A percentile compares a stretch with the other conserved stretches of the same genome.
Evolutionary conservation across 2,113 vertebrate species (phyloP).

Genomic region (Lipotes vexillifer): DNA sequence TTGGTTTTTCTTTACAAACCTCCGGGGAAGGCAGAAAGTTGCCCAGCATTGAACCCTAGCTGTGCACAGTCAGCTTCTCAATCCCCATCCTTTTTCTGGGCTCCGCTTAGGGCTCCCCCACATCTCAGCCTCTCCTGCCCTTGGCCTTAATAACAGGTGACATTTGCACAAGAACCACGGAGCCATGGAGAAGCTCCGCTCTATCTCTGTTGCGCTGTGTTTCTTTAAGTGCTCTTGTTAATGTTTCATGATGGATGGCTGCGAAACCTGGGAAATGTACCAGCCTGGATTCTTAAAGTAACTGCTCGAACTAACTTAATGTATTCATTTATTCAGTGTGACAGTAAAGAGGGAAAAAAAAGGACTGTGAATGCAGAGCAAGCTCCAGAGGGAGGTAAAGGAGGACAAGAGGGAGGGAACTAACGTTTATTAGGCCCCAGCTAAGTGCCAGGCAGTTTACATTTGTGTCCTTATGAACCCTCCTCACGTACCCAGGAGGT

Average conservation of each 20-base stretch:
- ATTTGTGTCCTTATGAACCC: not conserved
- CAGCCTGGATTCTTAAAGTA: conserved; percentile 54
- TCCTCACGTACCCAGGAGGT: not conserved
- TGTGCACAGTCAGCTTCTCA: not conserved
- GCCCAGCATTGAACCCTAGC: not conserved
- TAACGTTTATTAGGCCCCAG: not conserved
- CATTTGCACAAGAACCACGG: conserved; percentile 37
- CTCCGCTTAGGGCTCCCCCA: not conserved
- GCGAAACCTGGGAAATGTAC: conserved; percentile 52
- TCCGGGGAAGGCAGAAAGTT: not conserved
- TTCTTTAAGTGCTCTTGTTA: conserved; percentile 67
- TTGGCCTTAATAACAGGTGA: conserved; percentile 56
- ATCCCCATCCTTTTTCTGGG: not conserved
- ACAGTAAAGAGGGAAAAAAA: not conserved
- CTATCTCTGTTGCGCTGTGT: not conserved
- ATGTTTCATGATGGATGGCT: conserved; percentile 57
- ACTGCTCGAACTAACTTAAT: conserved; percentile 34
- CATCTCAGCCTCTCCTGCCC: not conserved
- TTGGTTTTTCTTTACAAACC: not conserved
- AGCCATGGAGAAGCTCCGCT: not conserved
- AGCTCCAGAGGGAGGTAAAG: not conserved
- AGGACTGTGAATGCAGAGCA: not conserved
- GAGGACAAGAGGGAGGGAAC: not conserved
- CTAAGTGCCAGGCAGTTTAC: not conserved
- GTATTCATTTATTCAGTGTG: conserved; percentile 72